Percentiles rank a stretch among this genome's conserved stretches.
These are phyloP conservation scores for Telenomus remus DNA, from an alignment of 1,140 invertebrate species.

Conservation along the genomic window DNA sequence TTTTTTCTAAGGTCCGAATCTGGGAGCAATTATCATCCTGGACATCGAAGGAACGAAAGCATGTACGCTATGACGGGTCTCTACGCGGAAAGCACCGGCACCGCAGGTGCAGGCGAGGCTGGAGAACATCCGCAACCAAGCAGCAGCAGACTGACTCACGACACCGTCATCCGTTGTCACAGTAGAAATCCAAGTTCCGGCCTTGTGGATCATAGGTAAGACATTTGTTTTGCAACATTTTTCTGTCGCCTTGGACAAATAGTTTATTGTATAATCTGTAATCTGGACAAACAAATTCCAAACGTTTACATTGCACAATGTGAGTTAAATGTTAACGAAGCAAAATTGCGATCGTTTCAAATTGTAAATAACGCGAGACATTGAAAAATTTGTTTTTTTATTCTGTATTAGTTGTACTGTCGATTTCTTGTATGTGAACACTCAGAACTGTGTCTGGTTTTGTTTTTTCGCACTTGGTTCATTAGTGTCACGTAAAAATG, in stretches of 20 bases:
- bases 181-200: constrained; percentile 85
- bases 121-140: constrained; percentile 68
- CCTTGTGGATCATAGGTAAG: constrained; percentile 80
- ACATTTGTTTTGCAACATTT: neutral
- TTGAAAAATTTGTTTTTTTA: too few species aligned
- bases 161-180: constrained; percentile 82
- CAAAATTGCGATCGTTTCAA: too few species aligned
- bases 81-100: constrained; percentile 82
- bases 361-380: too few species aligned
- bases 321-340: too few species aligned
- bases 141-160: constrained; percentile 72
- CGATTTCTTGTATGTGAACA: too few species aligned
- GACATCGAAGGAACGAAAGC: constrained; percentile 85
- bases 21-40: constrained; percentile 73
- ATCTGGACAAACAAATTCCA: neutral
- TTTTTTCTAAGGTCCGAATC: constrained; percentile 67
- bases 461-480: too few species aligned
- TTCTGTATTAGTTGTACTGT: too few species aligned
- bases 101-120: constrained; percentile 57
- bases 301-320: neutral
- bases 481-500: too few species aligned
- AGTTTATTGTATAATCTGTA: too few species aligned
- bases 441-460: too few species aligned
- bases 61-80: constrained; percentile 92
- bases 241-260: too few species aligned